Evolutionary conservation across 2,888 invertebrate genomes (phyloP), one percentile per base, ranked within the genome.

Genomic region (Phyto melanocephala): DNA sequence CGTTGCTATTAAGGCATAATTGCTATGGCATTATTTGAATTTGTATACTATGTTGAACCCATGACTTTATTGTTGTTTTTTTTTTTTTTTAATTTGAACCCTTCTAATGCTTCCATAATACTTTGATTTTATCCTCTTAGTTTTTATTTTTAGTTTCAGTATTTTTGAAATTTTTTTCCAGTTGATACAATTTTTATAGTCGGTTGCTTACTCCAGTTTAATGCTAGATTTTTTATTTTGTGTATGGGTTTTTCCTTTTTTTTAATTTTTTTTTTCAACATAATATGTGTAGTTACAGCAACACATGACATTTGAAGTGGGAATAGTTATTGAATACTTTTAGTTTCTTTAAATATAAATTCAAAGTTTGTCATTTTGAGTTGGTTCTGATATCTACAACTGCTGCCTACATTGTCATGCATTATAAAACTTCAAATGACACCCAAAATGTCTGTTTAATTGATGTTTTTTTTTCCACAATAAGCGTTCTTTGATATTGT

Each of bases 241-340:
- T 15, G 28, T 28, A n/a, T 54, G 28, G 0, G 22, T 37, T 37
- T 20, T 37, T 28, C 17, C 17, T 17, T 33, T 15, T 17, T 28
- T 17, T 63, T 2, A 5, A n/a, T n/a, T n/a, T n/a, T n/a, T n/a
- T n/a, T n/a, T n/a, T n/a, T n/a, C 15, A 17, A 17, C 3, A 15
- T 40, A 2, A 1, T 8, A 50, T 28, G 63, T 63, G 45, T 47
- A 47, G 47, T 28, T 50, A 20, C 20, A 10, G 47, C 17, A 56
- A 63, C 63, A 63, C 70, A 56, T 71, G 63, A 17, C 37, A 47
- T 63, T 71, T 56, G 37, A 56, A 37, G 47, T 11, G 47, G 40
- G 28, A 63, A 65, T 58, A 17, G 56, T 68, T 76, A 67, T 76
- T 65, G 63, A 50, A 63, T 47, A 62, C 47, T 35, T 54, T 28